Conservation (phyloP, 2,888 invertebrate genomes). For the Automeris io region DNA sequence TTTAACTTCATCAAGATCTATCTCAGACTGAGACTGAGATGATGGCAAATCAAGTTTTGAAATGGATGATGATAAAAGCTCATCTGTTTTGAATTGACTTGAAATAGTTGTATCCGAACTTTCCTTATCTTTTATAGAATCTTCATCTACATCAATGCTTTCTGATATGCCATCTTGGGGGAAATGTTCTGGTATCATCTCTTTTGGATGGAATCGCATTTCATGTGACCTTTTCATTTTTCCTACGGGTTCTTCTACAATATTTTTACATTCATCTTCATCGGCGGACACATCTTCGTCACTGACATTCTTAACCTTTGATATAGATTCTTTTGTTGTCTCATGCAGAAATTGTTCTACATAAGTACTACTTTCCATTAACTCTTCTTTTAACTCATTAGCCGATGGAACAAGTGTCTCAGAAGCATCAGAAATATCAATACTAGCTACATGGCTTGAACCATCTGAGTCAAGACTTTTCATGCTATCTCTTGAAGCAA, state of each 20-base stretch:
- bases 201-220: slow-evolving; percentile 89
- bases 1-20: slow-evolving; percentile 39
- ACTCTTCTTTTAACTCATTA: slow-evolving; percentile 86
- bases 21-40: slow-evolving; percentile 46
- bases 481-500: slow-evolving; percentile 93
- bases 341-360: slow-evolving; percentile 72
- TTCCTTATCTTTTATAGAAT: slow-evolving; percentile 58
- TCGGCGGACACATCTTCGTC: slow-evolving; percentile 76
- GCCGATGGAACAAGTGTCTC: slow-evolving; percentile 95
- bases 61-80: slow-evolving; percentile 61
- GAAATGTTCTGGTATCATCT: slow-evolving; percentile 69
- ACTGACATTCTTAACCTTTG: slow-evolving; percentile 63
- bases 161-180: slow-evolving; percentile 56
- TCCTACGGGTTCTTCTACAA: slow-evolving; percentile 75
- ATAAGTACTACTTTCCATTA: slow-evolving; percentile 79
- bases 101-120: slow-evolving; percentile 66
- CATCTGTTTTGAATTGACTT: slow-evolving; percentile 65
- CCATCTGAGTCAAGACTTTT: slow-evolving; percentile 93
- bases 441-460: slow-evolving; percentile 91
- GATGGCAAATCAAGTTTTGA: slow-evolving; percentile 61
- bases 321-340: slow-evolving; percentile 41
- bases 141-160: slow-evolving; percentile 60
- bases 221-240: slow-evolving; percentile 93
- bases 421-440: slow-evolving; percentile 93
- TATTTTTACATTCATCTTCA: slow-evolving; percentile 70